These are phyloP conservation scores for Crotalus tigris DNA, from an alignment of 2,113 vertebrate species.

Conservation along the genomic window DNA sequence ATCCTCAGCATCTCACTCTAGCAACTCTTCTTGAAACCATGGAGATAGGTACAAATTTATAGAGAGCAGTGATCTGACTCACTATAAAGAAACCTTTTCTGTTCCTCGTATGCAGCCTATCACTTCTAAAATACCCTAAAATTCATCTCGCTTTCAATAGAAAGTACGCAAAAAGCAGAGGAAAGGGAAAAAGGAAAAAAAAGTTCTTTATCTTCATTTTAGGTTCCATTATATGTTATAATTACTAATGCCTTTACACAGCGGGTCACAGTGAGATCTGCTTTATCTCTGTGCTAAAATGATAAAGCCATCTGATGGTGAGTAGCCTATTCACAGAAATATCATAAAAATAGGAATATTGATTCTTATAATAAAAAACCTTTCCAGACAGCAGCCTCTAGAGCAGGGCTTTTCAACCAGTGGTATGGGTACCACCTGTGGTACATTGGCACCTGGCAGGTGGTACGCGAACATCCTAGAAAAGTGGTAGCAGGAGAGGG, in stretches of 20 bases:
- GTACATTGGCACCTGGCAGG: too few species aligned
- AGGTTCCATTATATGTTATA: not conserved
- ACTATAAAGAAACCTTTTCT: not conserved
- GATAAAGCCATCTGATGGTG: not conserved
- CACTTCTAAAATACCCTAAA: not conserved
- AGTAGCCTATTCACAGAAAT: not conserved
- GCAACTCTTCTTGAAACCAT: not conserved
- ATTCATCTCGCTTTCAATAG: not conserved
- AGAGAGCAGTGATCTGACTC: not conserved
- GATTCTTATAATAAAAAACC: not conserved
- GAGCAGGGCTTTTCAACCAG: not conserved
- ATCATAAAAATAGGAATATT: not conserved
- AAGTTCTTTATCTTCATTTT: not conserved
- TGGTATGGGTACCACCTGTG: too few species aligned
- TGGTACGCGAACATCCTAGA: too few species aligned
- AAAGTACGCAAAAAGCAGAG: not conserved
- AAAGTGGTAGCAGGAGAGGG: too few species aligned
- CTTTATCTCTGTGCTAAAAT: not conserved
- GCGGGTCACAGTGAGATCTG: not conserved
- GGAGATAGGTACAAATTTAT: not conserved
- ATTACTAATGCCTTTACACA: not conserved
- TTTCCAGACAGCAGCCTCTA: not conserved
- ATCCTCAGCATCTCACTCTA: not conserved
- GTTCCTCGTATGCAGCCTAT: not conserved
- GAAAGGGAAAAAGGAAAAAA: not conserved